A percentile compares a stretch with the other conserved stretches of the same genome.
Conservation (phyloP, 23 tunicate species). For the Aplidium turbinatum region DNA sequence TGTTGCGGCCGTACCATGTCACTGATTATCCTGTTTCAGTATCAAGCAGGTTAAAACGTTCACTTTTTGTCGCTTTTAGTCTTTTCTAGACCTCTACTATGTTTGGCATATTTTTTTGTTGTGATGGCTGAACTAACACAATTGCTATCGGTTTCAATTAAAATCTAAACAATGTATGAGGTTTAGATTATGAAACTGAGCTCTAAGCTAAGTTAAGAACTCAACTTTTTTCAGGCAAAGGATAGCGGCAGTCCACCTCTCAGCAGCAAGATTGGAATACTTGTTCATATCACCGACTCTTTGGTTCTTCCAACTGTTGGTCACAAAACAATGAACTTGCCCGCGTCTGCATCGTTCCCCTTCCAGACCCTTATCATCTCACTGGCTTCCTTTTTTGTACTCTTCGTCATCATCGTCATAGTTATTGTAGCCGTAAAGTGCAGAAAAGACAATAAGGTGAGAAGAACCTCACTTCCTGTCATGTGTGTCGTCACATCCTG, state of each 20-base stretch:
- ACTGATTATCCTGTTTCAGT: too few species aligned
- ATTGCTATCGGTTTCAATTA: too few species aligned
- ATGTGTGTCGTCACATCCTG: neutral
- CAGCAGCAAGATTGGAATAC: constrained; percentile 7
- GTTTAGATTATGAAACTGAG: too few species aligned
- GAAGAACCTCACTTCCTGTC: too few species aligned
- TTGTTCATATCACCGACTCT: constrained; percentile 46
- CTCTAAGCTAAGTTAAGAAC: too few species aligned
- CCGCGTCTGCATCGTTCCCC: neutral
- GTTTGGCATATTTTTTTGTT: too few species aligned
- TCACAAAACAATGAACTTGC: neutral
- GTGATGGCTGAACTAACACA: too few species aligned
- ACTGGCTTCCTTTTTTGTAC: constrained; percentile 38
- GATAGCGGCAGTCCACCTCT: constrained; percentile 56
- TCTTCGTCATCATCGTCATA: constrained; percentile 39
- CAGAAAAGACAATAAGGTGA: constrained; percentile 72
- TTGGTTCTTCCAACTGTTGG: constrained; percentile 18
- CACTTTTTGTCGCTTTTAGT: too few species aligned
- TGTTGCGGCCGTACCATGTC: too few species aligned
- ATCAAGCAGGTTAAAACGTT: too few species aligned
- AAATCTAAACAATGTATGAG: too few species aligned
- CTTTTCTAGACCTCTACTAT: too few species aligned
- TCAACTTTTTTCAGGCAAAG: constrained; percentile 35
- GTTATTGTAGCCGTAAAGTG: constrained; percentile 41
- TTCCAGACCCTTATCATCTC: constrained; percentile 30